These are phyloP conservation scores for Himalopsyche tibetana DNA, from an alignment of 2,888 invertebrate species.

Conservation along the genomic window DNA sequence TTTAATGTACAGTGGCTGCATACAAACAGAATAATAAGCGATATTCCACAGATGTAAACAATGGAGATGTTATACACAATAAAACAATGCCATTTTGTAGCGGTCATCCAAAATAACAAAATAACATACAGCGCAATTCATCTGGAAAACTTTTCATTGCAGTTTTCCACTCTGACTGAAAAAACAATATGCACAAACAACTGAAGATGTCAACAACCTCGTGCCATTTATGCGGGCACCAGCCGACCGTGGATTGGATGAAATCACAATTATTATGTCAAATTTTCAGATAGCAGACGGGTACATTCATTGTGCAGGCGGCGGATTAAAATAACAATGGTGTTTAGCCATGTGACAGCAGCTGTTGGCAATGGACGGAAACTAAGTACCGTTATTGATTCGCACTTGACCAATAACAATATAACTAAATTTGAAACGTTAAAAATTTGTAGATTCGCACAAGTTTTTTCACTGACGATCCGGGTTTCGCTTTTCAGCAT, in stretches of 20 bases:
- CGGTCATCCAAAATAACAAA: no score
- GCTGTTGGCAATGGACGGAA: constrained; percentile 6
- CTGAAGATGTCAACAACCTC: neutral
- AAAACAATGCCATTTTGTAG: no score
- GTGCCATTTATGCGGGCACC: neutral
- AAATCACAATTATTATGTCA: constrained; percentile 28
- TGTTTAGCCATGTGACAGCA: constrained; percentile 24
- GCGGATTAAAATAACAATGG: constrained; percentile 6
- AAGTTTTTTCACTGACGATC: neutral
- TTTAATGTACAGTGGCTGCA: no score
- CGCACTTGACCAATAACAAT: constrained; percentile 2
- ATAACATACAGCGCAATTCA: no score
- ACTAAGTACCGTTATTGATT: constrained; percentile 3
- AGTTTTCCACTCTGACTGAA: neutral
- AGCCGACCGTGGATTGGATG: neutral
- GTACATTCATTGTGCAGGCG: neutral
- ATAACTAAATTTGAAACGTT: no score
- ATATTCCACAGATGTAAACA: no score
- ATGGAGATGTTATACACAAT: no score
- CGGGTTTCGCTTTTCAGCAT: constrained; percentile 24
- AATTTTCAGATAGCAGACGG: neutral
- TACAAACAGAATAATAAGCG: no score
- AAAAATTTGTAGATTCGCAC: no score
- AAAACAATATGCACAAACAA: neutral
- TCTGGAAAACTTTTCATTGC: neutral